These are phyloP conservation scores for Nesoenas mayeri DNA, from an alignment of 2,113 vertebrate genomes.

Conservation along the genomic window DNA sequence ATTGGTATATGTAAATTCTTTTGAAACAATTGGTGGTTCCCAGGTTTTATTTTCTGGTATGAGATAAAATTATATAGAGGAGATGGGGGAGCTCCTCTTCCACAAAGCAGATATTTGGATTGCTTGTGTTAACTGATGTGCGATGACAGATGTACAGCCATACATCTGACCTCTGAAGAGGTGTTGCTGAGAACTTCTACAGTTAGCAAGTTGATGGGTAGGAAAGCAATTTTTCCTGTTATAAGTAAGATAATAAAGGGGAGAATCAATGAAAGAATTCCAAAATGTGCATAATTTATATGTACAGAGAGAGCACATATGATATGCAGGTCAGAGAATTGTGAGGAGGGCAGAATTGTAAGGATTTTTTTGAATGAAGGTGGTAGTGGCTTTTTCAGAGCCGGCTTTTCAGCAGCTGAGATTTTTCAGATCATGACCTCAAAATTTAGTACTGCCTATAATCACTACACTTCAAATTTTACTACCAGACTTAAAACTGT, in stretches of 20 bases:
- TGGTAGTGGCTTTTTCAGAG: not conserved
- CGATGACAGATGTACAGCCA: not conserved
- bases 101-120: not conserved
- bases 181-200: not conserved
- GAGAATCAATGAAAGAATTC: not conserved
- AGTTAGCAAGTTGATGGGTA: not conserved
- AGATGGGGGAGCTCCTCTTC: not conserved
- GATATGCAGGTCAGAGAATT: not conserved
- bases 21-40: not conserved
- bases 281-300: not conserved
- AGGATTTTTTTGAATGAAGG: not conserved
- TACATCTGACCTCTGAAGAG: not conserved
- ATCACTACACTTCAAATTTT: not conserved
- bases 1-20: not conserved
- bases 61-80: not conserved
- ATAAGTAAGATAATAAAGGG: not conserved
- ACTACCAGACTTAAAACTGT: not conserved
- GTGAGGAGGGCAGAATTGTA: not conserved
- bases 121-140: not conserved
- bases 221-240: not conserved
- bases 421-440: not conserved
- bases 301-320: not conserved
- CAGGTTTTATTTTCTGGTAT: not conserved
- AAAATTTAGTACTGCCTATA: not conserved
- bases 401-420: not conserved